Conservation (phyloP, 2,888 invertebrate genomes). For the Eristalinus aeneus region DNA sequence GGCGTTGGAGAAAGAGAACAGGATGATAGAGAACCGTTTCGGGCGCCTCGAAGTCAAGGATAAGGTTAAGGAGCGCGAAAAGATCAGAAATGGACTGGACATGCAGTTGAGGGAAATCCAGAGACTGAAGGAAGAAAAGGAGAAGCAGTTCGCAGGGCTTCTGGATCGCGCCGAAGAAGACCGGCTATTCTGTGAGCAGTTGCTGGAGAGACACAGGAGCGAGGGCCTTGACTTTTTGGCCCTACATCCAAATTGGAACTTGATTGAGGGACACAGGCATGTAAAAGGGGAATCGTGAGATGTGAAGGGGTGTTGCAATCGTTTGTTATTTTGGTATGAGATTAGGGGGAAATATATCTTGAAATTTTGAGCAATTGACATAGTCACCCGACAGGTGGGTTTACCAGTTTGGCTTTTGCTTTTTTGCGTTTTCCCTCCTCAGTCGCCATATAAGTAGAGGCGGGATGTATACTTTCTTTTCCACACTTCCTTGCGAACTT, state of each 20-base stretch:
- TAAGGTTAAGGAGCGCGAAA: conserved; percentile 65
- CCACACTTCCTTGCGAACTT: too few relatives aligned
- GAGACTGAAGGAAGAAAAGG: conserved; percentile 73
- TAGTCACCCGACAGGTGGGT: too few relatives aligned
- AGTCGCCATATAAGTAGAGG: too few relatives aligned
- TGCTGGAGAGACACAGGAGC: conserved; percentile 73
- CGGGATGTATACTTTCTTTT: too few relatives aligned
- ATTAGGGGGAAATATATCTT: too few relatives aligned
- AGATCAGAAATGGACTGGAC: conserved; percentile 73
- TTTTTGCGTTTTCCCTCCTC: too few relatives aligned
- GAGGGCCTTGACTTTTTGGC: conserved; percentile 75
- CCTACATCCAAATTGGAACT: conserved; percentile 77
- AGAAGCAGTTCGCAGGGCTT: conserved; percentile 72
- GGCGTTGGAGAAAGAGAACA: conserved; percentile 74
- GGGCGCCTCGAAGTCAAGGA: conserved; percentile 28
- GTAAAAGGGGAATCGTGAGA: too few relatives aligned
- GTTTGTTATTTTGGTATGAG: too few relatives aligned
- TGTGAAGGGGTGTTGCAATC: too few relatives aligned
- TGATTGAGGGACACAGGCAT: conserved; percentile 74
- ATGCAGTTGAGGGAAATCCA: conserved; percentile 74
- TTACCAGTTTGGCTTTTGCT: too few relatives aligned
- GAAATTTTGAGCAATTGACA: too few relatives aligned
- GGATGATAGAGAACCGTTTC: conserved; percentile 77
- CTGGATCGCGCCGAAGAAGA: conserved; percentile 74
- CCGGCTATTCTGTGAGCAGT: conserved; percentile 73